Evolutionary conservation across 2,113 vertebrate genomes (phyloP).

Genomic region (Ginglymostoma cirratum): DNA sequence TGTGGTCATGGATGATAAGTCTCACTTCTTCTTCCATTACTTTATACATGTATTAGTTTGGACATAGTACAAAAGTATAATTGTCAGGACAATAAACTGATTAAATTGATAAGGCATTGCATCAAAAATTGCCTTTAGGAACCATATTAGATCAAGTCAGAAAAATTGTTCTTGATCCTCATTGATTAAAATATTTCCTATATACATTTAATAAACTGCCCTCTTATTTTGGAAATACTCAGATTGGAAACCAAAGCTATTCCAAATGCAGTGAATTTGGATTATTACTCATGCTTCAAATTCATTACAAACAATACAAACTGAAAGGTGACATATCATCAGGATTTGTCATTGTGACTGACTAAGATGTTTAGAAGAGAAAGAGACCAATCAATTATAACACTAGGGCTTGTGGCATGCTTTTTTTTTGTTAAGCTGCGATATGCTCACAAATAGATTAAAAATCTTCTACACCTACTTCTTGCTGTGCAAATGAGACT

Average conservation of each 20-base stretch:
- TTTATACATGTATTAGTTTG: background rate
- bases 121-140: background rate
- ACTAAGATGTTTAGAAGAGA: background rate
- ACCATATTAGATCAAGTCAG: background rate
- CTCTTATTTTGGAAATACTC: background rate
- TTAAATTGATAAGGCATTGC: background rate
- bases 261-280: background rate
- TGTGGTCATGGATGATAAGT: background rate
- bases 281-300: background rate
- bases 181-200: background rate
- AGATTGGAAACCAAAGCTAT: background rate
- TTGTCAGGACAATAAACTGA: background rate
- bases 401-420: background rate
- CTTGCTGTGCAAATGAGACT: background rate
- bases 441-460: background rate
- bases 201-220: conserved; percentile 1
- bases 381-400: background rate
- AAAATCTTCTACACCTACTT: background rate
- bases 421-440: background rate
- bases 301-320: background rate
- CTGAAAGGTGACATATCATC: background rate
- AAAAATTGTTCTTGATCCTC: background rate
- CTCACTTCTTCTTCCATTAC: background rate
- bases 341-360: background rate
- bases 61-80: background rate